phyloP scores from a whole-genome alignment of 2,113 vertebrate species.

The Phocoena sinus region DNA sequence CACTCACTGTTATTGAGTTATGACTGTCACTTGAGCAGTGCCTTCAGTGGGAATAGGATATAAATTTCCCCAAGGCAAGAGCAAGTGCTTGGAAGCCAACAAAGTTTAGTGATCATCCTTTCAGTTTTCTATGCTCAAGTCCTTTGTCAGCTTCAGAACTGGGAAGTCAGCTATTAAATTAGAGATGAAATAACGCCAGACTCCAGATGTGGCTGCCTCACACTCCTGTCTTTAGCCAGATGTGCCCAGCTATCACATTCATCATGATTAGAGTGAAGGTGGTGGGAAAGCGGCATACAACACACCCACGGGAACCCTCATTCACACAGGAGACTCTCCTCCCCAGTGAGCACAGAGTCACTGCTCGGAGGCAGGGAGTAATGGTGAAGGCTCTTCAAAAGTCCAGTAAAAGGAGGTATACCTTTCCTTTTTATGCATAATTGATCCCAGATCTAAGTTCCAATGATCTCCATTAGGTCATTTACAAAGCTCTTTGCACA shows the following conservation, averaged over 20 bases:
- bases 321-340: neutral
- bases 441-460: neutral
- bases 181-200: constrained; percentile 54
- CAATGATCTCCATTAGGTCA: constrained; percentile 5
- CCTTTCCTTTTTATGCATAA: constrained; percentile 30
- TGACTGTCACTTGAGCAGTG: constrained; percentile 37
- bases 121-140: constrained; percentile 47
- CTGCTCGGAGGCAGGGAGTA: neutral
- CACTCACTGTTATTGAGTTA: constrained; percentile 47
- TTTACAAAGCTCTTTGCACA: constrained; percentile 3
- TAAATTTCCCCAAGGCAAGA: constrained; percentile 55
- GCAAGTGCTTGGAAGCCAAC: constrained; percentile 32
- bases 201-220: constrained; percentile 62
- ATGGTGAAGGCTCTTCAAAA: neutral
- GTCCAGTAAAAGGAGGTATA: neutral
- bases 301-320: neutral
- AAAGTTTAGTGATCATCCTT: constrained; percentile 55
- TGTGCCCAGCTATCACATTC: constrained; percentile 17
- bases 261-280: constrained; percentile 44
- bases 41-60: constrained; percentile 38
- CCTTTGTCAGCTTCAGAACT: constrained; percentile 66
- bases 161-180: constrained; percentile 63
- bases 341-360: neutral
- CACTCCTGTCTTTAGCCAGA: constrained; percentile 59
- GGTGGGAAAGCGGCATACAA: neutral